Evolutionary conservation across 2,797 vertebrate genomes (phyloP), one percentile per base, ranked within the genome.

Genomic region (Scomberomorus guttatus): DNA sequence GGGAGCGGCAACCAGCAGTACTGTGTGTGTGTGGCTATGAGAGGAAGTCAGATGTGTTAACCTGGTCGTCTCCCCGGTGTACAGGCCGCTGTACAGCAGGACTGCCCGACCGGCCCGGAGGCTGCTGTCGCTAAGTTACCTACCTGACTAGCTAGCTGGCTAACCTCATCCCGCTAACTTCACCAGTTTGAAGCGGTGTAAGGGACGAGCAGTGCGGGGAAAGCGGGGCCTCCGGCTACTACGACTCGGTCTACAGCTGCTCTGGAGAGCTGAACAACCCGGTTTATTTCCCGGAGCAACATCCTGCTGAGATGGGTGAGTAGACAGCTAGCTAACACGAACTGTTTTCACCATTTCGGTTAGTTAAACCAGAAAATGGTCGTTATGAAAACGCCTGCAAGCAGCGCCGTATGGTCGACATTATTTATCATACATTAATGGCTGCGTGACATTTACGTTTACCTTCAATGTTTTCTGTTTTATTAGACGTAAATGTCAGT

Each of bases 271-370:
- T 17, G 1, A 57, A 55, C 67, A 75, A 27, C 34, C 48, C 60
- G 72, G 58, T 62, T 80, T 25, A 65, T 77, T 78, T 68, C n/a
- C 66, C 59, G 87, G 72, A 46, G 80, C 83, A 18, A 84, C 84
- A 84, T 78, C 85, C 80, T 72, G 79, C 88, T 18, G 84, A 81
- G 58, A 94, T 94, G 93, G 93, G 93, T 94, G 87, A 94, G 93
- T 92, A 72, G 22, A 4, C 73, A 0, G 72, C 60, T 34, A 76
- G 82, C 83, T 72, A 74, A 46, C 34, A 24, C 20, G 20, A 51
- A 51, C 50, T 51, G 50, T 18, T 75, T 44, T 39, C 17, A 22
- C 18, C 67, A 1, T 42, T 50, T 50, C 17, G 6, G 6, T 50
- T 27, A 42, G 9, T 52, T 65, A 4, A 71, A 68, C 17, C 39